Evolutionary conservation across 2,113 vertebrate species (phyloP).

Genomic region (Grallaria varia): DNA sequence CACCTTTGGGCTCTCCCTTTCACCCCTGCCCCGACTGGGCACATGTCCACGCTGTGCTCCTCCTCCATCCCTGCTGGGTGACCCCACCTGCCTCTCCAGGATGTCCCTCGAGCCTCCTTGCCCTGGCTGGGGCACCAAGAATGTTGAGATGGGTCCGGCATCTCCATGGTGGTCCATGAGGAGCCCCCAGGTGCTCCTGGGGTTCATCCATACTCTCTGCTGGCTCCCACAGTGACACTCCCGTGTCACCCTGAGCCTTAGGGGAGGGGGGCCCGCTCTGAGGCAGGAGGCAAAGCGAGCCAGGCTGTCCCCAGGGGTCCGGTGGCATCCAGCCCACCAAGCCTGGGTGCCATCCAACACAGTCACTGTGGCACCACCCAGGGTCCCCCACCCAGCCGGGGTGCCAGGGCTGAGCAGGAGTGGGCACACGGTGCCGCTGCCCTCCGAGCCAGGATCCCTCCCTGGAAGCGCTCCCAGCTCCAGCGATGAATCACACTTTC

Average conservation of each 20-base stretch:
- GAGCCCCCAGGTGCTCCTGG: not conserved
- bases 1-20: not conserved
- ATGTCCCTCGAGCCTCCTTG: not conserved
- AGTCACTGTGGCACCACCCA: fast-evolving
- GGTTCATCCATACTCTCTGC: fast-evolving
- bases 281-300: not conserved
- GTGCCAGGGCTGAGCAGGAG: not conserved
- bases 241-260: not conserved
- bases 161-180: fast-evolving
- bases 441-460: not conserved
- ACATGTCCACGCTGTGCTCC: not conserved
- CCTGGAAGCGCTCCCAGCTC: not conserved
- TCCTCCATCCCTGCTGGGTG: not conserved
- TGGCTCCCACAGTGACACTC: not conserved
- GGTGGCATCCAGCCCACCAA: fast-evolving
- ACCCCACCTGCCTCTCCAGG: not conserved
- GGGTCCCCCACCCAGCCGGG: fast-evolving
- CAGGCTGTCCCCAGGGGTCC: not conserved
- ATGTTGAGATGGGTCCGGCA: fast-evolving
- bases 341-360: fast-evolving
- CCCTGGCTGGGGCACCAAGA: fast-evolving
- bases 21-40: not conserved
- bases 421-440: fast-evolving
- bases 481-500: not conserved
- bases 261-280: fast-evolving